phyloP scores from a whole-genome alignment of 2,797 vertebrate genomes.

The Ctenochaetus hawaiiensis region DNA sequence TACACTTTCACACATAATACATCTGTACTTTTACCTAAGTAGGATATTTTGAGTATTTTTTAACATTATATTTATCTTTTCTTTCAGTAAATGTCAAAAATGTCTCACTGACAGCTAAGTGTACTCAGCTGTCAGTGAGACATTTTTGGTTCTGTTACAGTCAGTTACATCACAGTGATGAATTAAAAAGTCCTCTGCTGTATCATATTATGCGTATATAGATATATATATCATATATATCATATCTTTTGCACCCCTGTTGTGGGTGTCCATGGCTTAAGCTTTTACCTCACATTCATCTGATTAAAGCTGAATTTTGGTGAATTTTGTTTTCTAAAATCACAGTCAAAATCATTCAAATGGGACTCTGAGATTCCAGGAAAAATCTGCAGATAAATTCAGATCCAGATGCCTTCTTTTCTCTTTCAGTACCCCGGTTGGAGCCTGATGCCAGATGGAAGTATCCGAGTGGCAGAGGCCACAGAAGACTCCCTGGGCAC shows the following conservation, averaged over 20 bases:
- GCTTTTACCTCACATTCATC: not conserved
- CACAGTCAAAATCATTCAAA: conserved; percentile 27
- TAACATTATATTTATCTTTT: not conserved
- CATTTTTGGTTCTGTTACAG: not conserved
- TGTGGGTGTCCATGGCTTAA: not conserved
- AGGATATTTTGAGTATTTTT: not conserved
- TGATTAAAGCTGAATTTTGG: conserved; percentile 3
- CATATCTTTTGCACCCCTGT: not conserved
- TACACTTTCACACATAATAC: too few species aligned
- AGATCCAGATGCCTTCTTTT: conserved; percentile 18
- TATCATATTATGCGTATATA: too few species aligned
- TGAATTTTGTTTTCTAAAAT: conserved; percentile 20
- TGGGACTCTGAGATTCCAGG: conserved; percentile 25
- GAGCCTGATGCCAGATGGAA: conserved; percentile 96
- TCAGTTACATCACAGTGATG: not conserved
- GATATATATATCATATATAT: too few species aligned
- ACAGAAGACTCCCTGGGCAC: conserved; percentile 99
- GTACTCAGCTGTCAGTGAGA: not conserved
- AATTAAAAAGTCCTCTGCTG: not conserved
- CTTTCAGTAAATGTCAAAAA: not conserved
- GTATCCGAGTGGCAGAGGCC: conserved; percentile 97
- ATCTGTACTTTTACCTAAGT: not conserved
- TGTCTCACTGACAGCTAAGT: too few species aligned
- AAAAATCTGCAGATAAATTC: not conserved
- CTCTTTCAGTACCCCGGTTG: conserved; percentile 91